phyloP scores from a whole-genome alignment of 2,888 invertebrate species.

The Caradrina kadenii region DNA sequence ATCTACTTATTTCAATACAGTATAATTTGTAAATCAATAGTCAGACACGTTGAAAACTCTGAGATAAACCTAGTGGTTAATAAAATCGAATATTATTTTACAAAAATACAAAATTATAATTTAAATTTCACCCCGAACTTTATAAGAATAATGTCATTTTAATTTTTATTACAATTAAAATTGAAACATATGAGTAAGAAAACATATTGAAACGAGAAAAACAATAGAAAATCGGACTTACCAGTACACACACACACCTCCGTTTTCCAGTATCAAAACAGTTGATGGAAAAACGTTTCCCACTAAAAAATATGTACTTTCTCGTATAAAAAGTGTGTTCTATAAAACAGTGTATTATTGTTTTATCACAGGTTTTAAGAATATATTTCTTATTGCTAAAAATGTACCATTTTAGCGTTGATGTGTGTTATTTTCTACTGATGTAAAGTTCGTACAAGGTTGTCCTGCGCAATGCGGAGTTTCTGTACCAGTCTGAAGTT shows the following conservation, averaged over 20 bases:
- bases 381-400: constrained; percentile 54
- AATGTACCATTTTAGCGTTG: constrained; percentile 57
- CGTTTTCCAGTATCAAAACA: constrained; percentile 52
- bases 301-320: constrained; percentile 24
- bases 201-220: background rate
- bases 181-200: background rate
- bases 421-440: constrained; percentile 69
- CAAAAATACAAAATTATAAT: background rate
- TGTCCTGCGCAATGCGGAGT: constrained; percentile 81
- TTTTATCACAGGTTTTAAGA: constrained; percentile 66
- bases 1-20: background rate
- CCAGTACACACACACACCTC: constrained; percentile 52
- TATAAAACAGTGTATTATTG: constrained; percentile 43
- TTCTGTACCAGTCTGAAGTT: constrained; percentile 75
- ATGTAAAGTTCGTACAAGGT: constrained; percentile 69
- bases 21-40: background rate
- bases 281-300: constrained; percentile 26
- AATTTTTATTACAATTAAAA: background rate
- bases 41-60: background rate
- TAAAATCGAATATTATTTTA: background rate
- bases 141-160: background rate
- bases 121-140: fast-evolving
- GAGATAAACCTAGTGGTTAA: background rate
- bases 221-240: constrained; percentile 37
- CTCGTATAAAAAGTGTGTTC: constrained; percentile 8